Evolutionary conservation across 2,113 vertebrate species (phyloP).

Genomic region (Himantopus leucocephalus): DNA sequence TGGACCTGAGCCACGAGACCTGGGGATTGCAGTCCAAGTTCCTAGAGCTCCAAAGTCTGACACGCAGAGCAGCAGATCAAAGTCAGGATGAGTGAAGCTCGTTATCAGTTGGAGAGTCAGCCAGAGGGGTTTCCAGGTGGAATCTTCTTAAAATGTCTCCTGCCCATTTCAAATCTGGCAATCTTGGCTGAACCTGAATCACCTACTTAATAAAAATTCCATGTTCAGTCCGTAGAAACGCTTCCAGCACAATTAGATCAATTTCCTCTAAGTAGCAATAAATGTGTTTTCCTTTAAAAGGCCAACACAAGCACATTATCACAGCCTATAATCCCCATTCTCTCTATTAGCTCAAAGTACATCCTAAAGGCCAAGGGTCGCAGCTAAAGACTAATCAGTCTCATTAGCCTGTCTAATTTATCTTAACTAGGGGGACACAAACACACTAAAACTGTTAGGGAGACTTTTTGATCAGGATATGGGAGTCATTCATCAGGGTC

Average conservation of each 20-base stretch:
- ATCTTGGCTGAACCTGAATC: constrained; percentile 83
- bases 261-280: constrained; percentile 99
- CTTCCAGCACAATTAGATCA: constrained; percentile 97
- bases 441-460: constrained; percentile 78
- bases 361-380: constrained; percentile 81
- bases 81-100: constrained; percentile 24
- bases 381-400: constrained; percentile 82
- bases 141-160: constrained; percentile 79
- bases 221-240: constrained; percentile 86
- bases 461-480: constrained; percentile 79
- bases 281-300: constrained; percentile 98
- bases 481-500: constrained; percentile 85
- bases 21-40: constrained; percentile 31
- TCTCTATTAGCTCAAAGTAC: constrained; percentile 80
- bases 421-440: constrained; percentile 82
- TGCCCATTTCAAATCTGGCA: constrained; percentile 76
- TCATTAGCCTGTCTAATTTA: constrained; percentile 88
- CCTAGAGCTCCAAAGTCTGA: constrained; percentile 14
- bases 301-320: constrained; percentile 87
- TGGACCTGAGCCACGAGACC: constrained; percentile 18
- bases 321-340: constrained; percentile 77
- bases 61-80: constrained; percentile 34
- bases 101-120: constrained; percentile 9
- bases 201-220: constrained; percentile 93
- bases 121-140: constrained; percentile 46